Evolutionary conservation across 2,797 vertebrate species (phyloP).

Genomic region (Pelodytes ibericus): DNA sequence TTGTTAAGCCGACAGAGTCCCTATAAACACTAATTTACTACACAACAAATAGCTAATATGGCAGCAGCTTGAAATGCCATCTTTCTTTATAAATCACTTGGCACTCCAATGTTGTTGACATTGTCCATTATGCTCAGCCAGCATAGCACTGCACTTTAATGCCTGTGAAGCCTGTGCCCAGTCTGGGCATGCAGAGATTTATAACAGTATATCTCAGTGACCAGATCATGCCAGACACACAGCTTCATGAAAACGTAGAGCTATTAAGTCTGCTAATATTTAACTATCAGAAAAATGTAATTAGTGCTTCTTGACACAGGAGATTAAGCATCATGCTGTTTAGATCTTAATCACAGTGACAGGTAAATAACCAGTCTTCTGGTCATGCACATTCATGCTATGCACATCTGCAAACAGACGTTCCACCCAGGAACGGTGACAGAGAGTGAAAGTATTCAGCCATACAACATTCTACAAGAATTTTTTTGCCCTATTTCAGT

Average conservation of each 20-base stretch:
- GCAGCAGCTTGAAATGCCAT: too few species aligned
- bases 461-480: not conserved
- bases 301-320: conserved; percentile 22
- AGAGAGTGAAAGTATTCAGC: not conserved
- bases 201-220: too few species aligned
- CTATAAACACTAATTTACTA: too few species aligned
- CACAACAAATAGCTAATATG: too few species aligned
- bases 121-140: too few species aligned
- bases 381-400: not conserved
- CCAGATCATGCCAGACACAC: not conserved
- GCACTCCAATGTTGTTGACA: too few species aligned
- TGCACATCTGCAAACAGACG: not conserved
- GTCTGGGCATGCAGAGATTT: too few species aligned
- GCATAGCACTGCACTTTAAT: too few species aligned
- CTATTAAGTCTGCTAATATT: conserved; percentile 7
- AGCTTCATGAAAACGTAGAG: not conserved
- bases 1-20: too few species aligned
- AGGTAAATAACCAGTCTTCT: conserved; percentile 7
- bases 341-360: not conserved
- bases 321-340: conserved; percentile 19
- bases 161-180: too few species aligned
- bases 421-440: not conserved
- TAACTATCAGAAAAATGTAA: conserved; percentile 16
- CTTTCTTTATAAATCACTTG: too few species aligned
- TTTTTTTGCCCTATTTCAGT: too few species aligned